Evolutionary conservation across 2,113 vertebrate genomes (phyloP).

Genomic region (Sylvicapra grimmia): DNA sequence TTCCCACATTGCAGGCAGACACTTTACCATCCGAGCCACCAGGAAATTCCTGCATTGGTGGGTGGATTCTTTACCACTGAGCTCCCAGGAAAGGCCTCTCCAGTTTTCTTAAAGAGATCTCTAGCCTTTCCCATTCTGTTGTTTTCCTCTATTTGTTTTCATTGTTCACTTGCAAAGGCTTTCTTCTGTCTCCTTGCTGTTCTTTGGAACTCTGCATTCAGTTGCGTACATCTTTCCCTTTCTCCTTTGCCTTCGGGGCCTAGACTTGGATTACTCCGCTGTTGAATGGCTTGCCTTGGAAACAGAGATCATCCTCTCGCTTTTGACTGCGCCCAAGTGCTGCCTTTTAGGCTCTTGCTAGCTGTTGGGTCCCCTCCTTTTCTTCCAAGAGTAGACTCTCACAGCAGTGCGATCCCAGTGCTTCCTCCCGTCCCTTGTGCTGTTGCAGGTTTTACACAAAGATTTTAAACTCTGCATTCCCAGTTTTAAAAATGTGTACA

Average conservation of each 20-base stretch:
- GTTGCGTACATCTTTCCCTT: background rate
- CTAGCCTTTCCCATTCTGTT: background rate
- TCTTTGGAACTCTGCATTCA: background rate
- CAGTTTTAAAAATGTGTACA: background rate
- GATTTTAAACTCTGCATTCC: background rate
- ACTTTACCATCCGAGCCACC: background rate
- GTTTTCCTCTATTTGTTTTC: background rate
- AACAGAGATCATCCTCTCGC: background rate
- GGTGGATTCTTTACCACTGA: background rate
- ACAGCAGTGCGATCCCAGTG: background rate
- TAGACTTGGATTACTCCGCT: background rate
- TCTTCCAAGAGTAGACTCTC: background rate
- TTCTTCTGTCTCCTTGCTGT: background rate
- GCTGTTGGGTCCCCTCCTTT: fast-evolving
- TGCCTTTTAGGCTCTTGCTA: background rate
- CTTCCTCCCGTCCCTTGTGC: background rate
- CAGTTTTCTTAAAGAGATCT: background rate
- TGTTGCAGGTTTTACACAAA: too few relatives aligned
- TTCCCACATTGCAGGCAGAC: background rate
- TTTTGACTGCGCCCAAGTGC: background rate
- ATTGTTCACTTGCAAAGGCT: background rate
- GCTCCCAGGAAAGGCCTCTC: background rate
- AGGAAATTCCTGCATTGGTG: background rate
- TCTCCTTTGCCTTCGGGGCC: background rate
- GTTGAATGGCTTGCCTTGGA: background rate